Evolutionary conservation across 2,113 vertebrate species (phyloP).

Genomic region (Ceyx cyanopectus): DNA sequence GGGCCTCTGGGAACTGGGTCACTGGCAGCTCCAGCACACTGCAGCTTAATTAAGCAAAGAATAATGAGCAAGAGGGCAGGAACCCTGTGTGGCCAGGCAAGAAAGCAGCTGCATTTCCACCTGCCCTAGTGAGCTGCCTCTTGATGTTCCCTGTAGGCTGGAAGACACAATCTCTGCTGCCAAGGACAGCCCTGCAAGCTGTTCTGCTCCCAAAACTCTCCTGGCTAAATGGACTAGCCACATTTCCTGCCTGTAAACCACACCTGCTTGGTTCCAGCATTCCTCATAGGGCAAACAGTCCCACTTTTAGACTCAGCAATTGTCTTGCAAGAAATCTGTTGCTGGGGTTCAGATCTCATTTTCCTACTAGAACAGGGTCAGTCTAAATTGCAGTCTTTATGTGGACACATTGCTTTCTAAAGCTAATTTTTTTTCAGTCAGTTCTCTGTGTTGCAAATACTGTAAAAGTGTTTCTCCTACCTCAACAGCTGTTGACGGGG

Average conservation of each 20-base stretch:
- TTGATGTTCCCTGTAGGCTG: background rate
- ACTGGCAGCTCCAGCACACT: background rate
- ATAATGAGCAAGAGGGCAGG: background rate
- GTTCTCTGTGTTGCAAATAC: background rate
- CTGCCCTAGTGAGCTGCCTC: background rate
- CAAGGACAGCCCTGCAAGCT: background rate
- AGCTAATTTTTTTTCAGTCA: background rate
- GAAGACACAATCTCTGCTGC: background rate
- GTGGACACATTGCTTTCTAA: background rate
- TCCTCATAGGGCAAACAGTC: background rate
- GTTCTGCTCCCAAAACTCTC: background rate
- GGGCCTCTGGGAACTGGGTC: slow-evolving; percentile 69
- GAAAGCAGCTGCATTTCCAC: background rate
- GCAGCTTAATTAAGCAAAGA: slow-evolving; percentile 19
- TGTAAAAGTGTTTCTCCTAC: background rate
- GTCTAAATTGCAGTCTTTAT: background rate
- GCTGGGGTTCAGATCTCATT: background rate
- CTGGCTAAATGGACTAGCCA: background rate
- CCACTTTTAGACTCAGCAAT: background rate
- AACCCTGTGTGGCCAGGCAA: background rate
- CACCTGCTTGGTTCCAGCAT: background rate
- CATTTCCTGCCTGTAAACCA: background rate
- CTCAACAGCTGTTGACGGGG: background rate
- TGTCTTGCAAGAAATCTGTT: background rate
- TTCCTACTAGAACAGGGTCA: background rate